Evolutionary conservation across 2,113 vertebrate genomes (phyloP), one percentile per base, ranked within the genome.

Genomic region (Mustela nigripes): DNA sequence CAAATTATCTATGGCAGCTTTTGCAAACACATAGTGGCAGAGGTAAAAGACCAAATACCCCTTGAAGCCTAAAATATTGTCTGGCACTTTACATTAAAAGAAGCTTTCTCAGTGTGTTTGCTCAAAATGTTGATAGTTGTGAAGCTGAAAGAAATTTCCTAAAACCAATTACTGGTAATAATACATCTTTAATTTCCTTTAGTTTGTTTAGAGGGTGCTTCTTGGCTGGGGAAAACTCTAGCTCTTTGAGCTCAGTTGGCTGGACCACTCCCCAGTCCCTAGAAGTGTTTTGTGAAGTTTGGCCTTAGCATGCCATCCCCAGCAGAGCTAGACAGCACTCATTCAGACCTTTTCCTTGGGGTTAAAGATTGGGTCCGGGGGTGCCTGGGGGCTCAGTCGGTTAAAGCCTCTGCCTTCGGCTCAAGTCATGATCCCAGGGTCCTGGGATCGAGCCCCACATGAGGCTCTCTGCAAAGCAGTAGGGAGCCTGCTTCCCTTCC

Each of bases 181-280:
- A 18, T 53, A 74, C 50, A 65, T 65, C 12, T 88, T 2, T 91
- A 45, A 71, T 79, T 89, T 83, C 33, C 50, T 89, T 92, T 56
- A 58, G 33, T 86, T 95, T 84, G 36, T 14, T 92, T n/a, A 92
- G 65, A 84, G 73, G 19, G 7, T 91, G 22, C 45, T 83, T 92
- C 63, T 88, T 90, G n/a, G 50, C 39, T 19, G 7, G 42, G 48
- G 58, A 86, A 39, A 76, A 71, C 67, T 93, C 33, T 22, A 78
- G 3, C 50, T 78, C 24, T 91, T 74, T 69, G 48, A 31, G 58
- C 60, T 28, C 26, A 33, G 0, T 73, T 86, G 48, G 15, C 48
- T 78, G 18, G 58, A 33, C 50, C 15, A 39, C 16, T 63, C 21
- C 33, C 2, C 19, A 31, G 36, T 33, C 26, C 14, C 45, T 4